These are phyloP conservation scores for Bos taurus DNA, from an alignment of 2,113 vertebrate species.

Conservation along the genomic window DNA sequence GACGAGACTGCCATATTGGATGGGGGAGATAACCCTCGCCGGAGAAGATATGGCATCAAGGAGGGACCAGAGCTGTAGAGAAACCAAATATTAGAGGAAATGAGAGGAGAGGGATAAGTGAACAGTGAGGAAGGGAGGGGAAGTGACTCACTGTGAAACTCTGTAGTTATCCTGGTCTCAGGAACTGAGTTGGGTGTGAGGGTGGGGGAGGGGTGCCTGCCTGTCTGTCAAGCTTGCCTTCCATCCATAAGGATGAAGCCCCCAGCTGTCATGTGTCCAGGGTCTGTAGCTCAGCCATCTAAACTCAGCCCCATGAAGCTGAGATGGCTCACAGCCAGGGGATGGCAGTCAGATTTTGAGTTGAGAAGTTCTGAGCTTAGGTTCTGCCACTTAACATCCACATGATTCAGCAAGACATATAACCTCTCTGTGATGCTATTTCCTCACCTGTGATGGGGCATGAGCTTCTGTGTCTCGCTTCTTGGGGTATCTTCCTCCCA, in stretches of 20 bases:
- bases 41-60: not conserved
- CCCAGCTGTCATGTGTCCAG: not conserved
- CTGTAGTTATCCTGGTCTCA: not conserved
- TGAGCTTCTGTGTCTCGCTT: not conserved
- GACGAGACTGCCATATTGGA: not conserved
- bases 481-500: not conserved
- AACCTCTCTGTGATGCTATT: not conserved
- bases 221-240: not conserved
- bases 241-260: not conserved
- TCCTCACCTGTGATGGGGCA: not conserved
- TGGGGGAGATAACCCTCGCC: accelerated
- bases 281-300: not conserved
- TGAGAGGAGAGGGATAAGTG: not conserved
- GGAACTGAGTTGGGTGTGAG: not conserved
- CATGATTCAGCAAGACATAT: not conserved
- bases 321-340: not conserved
- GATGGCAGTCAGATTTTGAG: not conserved
- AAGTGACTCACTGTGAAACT: not conserved
- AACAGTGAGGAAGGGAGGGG: not conserved
- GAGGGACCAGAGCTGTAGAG: not conserved
- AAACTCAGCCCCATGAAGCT: not conserved
- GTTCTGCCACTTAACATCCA: not conserved
- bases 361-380: not conserved
- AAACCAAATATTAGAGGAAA: not conserved
- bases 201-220: too few relatives aligned